Evolutionary conservation across 2,888 invertebrate genomes (phyloP).

Genomic region (Mesorhabditis sp.): DNA sequence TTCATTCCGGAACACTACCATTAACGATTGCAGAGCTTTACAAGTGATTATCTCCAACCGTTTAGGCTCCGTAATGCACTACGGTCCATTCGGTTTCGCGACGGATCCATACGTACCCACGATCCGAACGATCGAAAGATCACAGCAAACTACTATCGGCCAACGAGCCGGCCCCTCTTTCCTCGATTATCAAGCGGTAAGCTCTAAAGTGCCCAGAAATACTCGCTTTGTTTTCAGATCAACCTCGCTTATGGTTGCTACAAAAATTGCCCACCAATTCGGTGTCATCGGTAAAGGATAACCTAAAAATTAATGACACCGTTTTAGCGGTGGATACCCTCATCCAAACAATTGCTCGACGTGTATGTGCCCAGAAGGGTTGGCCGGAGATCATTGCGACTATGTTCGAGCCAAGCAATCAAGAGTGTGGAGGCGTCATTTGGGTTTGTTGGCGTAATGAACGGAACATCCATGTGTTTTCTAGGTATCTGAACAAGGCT

Average conservation of each 20-base stretch:
- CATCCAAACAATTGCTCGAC: constrained; percentile 52
- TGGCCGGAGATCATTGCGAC: constrained; percentile 46
- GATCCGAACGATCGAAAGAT: constrained; percentile 46
- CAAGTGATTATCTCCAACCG: no score
- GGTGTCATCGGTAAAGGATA: constrained; percentile 19
- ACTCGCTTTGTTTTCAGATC: constrained; percentile 31
- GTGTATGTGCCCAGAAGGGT: constrained; percentile 53
- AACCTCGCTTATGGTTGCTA: constrained; percentile 50
- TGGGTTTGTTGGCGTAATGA: constrained; percentile 20
- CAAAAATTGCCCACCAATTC: constrained; percentile 30
- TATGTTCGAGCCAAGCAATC: constrained; percentile 34
- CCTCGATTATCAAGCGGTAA: constrained; percentile 51
- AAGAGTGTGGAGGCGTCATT: constrained; percentile 45
- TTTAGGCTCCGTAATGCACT: constrained; percentile 53
- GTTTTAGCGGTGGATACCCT: constrained; percentile 41
- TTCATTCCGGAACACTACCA: no score
- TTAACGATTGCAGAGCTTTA: no score
- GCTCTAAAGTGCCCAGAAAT: constrained; percentile 1
- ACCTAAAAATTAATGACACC: background rate
- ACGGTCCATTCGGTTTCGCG: constrained; percentile 55
- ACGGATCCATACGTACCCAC: constrained; percentile 50
- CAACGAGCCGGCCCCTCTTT: constrained; percentile 55
- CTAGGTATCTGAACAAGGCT: constrained; percentile 32
- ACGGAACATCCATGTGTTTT: background rate
- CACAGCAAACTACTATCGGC: constrained; percentile 51